phyloP scores from a whole-genome alignment of 2,888 invertebrate genomes.

The Dione juno region DNA sequence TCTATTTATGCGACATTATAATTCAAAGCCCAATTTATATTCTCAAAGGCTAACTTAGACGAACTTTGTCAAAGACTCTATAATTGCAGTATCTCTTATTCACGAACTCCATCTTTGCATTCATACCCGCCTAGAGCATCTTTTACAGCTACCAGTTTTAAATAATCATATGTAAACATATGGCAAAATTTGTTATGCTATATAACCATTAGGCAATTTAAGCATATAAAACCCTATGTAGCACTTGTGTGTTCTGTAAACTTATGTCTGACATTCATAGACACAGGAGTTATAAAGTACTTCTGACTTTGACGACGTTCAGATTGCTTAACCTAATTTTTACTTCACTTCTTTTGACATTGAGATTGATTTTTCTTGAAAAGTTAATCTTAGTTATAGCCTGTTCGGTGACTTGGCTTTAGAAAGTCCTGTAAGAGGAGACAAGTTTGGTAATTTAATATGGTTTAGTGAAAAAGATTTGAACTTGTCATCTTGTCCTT shows the following conservation, averaged over 20 bases:
- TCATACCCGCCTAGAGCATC: constrained; percentile 25
- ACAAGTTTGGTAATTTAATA: constrained; percentile 27
- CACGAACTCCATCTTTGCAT: constrained; percentile 32
- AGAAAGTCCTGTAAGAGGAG: constrained; percentile 13
- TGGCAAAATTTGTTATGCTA: not conserved
- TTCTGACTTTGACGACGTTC: constrained; percentile 37
- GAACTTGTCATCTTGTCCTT: constrained; percentile 2
- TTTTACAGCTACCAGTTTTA: constrained; percentile 19
- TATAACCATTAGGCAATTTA: not conserved
- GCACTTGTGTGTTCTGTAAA: not conserved
- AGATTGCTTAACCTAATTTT: constrained; percentile 39
- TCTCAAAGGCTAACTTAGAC: constrained; percentile 26
- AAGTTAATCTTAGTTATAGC: constrained; percentile 36
- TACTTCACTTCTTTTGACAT: constrained; percentile 32
- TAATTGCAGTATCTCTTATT: constrained; percentile 34
- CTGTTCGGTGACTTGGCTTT: constrained; percentile 33
- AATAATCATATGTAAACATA: constrained; percentile 7
- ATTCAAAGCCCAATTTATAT: constrained; percentile 24
- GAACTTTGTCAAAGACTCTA: constrained; percentile 22
- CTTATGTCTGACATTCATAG: not conserved
- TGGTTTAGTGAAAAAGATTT: constrained; percentile 21
- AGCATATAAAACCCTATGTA: not conserved
- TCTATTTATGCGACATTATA: constrained; percentile 14
- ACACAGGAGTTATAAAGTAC: constrained; percentile 28
- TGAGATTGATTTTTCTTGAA: constrained; percentile 32